Base-by-base conservation (phyloP, 2,888 invertebrate species). In the Andrena fulva region DNA sequence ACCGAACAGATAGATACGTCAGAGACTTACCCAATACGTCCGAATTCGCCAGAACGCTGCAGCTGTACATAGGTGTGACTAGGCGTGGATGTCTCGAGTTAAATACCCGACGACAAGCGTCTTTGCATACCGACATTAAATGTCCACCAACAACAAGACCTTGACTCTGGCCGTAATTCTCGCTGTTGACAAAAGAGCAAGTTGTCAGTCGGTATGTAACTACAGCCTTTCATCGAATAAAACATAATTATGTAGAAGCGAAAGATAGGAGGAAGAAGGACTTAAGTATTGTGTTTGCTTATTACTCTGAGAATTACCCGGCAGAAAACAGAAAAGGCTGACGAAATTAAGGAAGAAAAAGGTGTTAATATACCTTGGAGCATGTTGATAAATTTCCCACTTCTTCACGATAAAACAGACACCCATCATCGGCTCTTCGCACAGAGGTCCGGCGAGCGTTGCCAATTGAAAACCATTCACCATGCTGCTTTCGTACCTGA, bases 361-460 rank as follows among this genome's bases (percentile, higher is more conserved):
- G n/a, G 10, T 8, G 50, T 31, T 10, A 42, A 16, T 42, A n/a
- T 83, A 92, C 91, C 91, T 90, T 74, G 89, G 90, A 16, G 80
- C 52, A 42, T 90, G 89, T 54, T 91, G 90, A 48, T 76, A 48
- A 31, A 93, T 89, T 59, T 92, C 95, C 97, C 98, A 99, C 87
- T 97, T 97, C 89, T 98, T 97, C 1, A 99, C 95, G 72, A 97
- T 95, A 94, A 99, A 99, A 24, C 97, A 98, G 0, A 99, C 98
- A 1, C 99, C 99, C 95, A 97, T 97, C 97, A 99, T 97, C 1
- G 99, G 99, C 92, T 99, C 99, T 90, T 99, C 99, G 94, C 99
- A 99, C 62, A 99, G 94, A 0, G 99, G 99, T 0, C 99, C 99
- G 59, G 98, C 96, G 72, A 97, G 94, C 33, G 98, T 96, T 6